These are phyloP conservation scores for Pachymerium ferrugineum DNA, from an alignment of 2,888 invertebrate genomes.

Conservation along the genomic window DNA sequence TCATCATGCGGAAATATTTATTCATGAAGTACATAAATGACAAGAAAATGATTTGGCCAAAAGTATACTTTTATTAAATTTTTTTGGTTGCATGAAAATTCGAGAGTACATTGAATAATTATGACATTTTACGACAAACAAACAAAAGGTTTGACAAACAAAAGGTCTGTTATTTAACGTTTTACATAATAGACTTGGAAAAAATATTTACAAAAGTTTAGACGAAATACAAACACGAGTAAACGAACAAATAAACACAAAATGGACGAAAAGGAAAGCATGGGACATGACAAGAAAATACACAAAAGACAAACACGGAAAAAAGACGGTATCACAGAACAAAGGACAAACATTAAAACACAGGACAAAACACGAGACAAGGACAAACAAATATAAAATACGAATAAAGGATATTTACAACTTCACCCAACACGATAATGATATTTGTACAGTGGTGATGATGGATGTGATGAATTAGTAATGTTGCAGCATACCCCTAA, in stretches of 20 bases:
- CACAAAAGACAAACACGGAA: constrained; percentile 18
- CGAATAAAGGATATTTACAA: neutral
- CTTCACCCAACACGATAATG: neutral
- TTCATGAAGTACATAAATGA: too few species aligned
- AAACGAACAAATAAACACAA: neutral
- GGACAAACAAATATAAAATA: neutral
- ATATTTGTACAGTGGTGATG: neutral
- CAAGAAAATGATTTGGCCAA: too few species aligned
- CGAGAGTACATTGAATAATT: too few species aligned
- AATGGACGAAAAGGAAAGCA: neutral
- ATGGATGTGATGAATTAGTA: neutral
- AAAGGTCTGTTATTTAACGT: too few species aligned
- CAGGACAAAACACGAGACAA: neutral
- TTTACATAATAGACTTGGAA: neutral
- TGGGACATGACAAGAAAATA: neutral
- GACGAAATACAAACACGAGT: neutral
- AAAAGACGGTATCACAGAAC: constrained; percentile 4
- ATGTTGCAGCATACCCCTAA: neutral
- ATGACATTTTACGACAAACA: too few species aligned
- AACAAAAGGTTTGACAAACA: too few species aligned
- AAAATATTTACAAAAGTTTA: neutral
- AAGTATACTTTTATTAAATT: too few species aligned
- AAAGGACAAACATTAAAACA: too few species aligned
- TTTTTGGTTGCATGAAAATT: too few species aligned
- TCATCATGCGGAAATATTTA: too few species aligned